Base-by-base conservation (phyloP, 2,113 vertebrate genomes). In the Passer montanus region DNA sequence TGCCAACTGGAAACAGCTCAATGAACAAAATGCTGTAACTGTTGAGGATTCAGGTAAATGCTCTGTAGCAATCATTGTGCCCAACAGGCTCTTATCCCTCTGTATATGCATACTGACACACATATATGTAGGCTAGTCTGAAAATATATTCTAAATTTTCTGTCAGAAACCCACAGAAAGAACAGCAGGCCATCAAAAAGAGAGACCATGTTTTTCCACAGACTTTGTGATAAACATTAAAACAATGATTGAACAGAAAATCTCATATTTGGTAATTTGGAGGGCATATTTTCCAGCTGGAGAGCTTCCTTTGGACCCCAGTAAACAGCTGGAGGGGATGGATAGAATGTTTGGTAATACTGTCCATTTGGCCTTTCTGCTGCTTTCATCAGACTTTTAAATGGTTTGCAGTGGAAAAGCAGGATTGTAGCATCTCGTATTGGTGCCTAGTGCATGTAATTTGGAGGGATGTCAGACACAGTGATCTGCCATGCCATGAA, bases 1-100 rank as follows among this genome's bases (percentile, higher is more conserved):
- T 97, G 97, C 98, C 97, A 98, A 50, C 53, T 92, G 77, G 93
- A 90, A 97, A 89, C 55, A 50, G 91, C 80, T 95, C 92, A 95
- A 62, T 84, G 90, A 97, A 80, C 64, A 91, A 91, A 96, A 96
- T 9, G 78, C 70, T 67, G 43, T 56, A 94, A 84, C 60, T 90
- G 67, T 7, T 93, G 60, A 49, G 87, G 77, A 63, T 20, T 59
- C 79, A 91, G 94, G 94, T 92, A 94, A 94, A 97, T 23, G 60
- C 49, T 83, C 52, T 74, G 69, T 44, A 89, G 52, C 88, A 78
- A 89, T 31, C 44, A 58, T 30, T 56, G 78, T 60, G 52, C 68
- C 53, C 55, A 85, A 67, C 22, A 47, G 91, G 28, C 62, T 73
- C 86, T 76, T 72, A 47, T 58, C 52, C 43, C 70, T 74, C 78